phyloP scores from a whole-genome alignment of 2,797 vertebrate genomes.

The Gymnothorax reevesii region DNA sequence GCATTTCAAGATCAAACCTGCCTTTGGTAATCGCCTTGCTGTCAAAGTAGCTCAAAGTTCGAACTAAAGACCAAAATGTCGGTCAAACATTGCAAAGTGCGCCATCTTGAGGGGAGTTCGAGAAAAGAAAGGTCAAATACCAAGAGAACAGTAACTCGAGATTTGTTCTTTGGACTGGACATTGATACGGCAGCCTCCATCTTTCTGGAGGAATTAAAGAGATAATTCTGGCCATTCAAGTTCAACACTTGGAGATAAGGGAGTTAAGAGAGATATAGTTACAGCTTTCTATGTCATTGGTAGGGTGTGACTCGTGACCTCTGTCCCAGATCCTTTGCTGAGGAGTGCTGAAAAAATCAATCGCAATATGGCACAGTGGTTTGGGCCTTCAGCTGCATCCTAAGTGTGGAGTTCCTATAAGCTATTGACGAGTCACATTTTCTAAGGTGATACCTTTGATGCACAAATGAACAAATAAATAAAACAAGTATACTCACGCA shows the following conservation, averaged over 20 bases:
- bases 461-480: not conserved
- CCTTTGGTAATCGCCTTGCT: not conserved
- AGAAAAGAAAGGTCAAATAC: not conserved
- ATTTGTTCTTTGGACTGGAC: not conserved
- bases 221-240: not conserved
- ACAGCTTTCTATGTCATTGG: not conserved
- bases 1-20: not conserved
- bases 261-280: not conserved
- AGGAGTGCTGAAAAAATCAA: not conserved
- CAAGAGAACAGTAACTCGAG: not conserved
- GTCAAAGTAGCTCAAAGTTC: constrained; percentile 27
- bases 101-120: constrained; percentile 8
- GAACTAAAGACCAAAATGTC: not conserved
- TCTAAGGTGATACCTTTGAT: not conserved
- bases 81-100: constrained; percentile 9
- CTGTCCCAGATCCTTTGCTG: not conserved
- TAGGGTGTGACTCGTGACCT: not conserved
- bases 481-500: not conserved
- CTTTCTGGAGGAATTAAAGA: not conserved
- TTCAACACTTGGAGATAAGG: not conserved
- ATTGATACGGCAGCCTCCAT: not conserved
- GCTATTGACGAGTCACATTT: not conserved
- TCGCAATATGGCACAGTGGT: not conserved
- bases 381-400: not conserved
- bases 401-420: not conserved